These are phyloP conservation scores for Semnornis frantzii DNA, from an alignment of 2,113 vertebrate genomes.

Conservation along the genomic window DNA sequence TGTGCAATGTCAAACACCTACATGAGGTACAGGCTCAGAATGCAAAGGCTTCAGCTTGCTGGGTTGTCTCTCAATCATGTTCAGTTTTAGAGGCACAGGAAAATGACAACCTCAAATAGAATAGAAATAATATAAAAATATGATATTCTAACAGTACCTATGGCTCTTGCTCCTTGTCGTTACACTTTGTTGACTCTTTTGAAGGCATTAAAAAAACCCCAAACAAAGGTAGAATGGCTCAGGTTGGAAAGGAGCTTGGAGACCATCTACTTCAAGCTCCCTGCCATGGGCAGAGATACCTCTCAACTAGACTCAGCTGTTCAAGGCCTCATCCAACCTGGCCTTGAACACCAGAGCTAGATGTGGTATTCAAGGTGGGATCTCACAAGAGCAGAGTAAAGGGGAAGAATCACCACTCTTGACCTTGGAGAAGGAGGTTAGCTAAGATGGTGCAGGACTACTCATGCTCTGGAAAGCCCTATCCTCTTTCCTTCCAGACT, in stretches of 20 bases:
- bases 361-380: no score
- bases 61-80: background rate
- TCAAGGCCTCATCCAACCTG: no score
- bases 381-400: no score
- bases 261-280: no score
- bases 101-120: background rate
- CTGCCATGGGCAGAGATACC: no score
- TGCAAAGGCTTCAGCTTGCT: background rate
- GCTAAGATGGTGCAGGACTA: background rate
- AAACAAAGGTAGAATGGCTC: no score
- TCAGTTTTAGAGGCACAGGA: background rate
- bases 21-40: background rate
- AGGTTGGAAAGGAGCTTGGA: no score
- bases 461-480: background rate
- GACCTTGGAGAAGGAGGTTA: background rate
- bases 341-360: no score
- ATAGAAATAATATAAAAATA: background rate
- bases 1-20: background rate
- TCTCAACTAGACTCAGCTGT: no score
- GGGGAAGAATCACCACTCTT: no score
- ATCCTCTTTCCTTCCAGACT: background rate
- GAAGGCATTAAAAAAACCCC: background rate
- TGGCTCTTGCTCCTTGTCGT: background rate
- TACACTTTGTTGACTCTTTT: background rate
- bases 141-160: background rate